phyloP scores from a whole-genome alignment of 1,140 invertebrate species.

The Aphidius ervi region DNA sequence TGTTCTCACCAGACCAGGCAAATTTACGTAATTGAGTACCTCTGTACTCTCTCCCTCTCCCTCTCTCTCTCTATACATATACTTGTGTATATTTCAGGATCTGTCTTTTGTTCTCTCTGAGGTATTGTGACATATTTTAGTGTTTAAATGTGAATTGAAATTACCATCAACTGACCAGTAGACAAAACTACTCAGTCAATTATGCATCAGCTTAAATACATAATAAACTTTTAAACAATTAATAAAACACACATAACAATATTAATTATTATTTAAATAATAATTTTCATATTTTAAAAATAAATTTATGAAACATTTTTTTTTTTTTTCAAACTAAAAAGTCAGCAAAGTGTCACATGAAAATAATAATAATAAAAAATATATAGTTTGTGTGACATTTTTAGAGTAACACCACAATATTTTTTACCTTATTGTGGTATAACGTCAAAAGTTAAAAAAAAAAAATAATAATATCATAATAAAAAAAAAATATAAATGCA shows the following conservation, averaged over 20 bases:
- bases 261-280: too few relatives aligned
- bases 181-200: conserved; percentile 1
- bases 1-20: not conserved
- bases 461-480: not conserved
- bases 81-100: not conserved
- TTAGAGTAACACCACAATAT: conserved; percentile 10
- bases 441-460: conserved; percentile 10
- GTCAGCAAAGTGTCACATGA: not conserved
- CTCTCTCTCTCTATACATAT: not conserved
- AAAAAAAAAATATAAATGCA: too few relatives aligned
- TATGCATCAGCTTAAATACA: not conserved
- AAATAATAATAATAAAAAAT: not conserved
- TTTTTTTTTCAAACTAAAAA: not conserved
- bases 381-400: conserved; percentile 11
- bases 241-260: too few relatives aligned
- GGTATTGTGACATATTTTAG: too few relatives aligned
- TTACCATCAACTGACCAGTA: conserved; percentile 9
- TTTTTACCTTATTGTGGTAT: conserved; percentile 1
- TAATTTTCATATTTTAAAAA: too few relatives aligned
- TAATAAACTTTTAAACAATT: too few relatives aligned
- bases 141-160: not conserved
- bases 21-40: conserved; percentile 17
- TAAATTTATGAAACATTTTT: conserved; percentile 9
- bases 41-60: not conserved
- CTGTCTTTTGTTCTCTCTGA: not conserved